Evolutionary conservation across 1,140 invertebrate genomes (phyloP).

Genomic region (Gyrodactylus bullatarudis): DNA sequence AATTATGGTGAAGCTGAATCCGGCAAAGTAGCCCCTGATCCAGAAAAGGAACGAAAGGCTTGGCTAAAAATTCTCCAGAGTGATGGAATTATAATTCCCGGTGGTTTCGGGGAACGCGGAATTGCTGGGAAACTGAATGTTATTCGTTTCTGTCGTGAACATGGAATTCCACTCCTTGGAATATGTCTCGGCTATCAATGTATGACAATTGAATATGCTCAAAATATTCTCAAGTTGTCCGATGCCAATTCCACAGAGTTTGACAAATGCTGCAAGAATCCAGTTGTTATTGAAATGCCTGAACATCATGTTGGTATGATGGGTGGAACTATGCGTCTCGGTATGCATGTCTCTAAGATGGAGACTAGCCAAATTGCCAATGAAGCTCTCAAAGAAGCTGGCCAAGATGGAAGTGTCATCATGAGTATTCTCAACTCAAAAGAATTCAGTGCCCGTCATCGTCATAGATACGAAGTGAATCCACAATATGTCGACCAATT

Average conservation of each 20-base stretch:
- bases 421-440: constrained; percentile 47
- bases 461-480: constrained; percentile 62
- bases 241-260: constrained; percentile 62
- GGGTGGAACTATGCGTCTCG: constrained; percentile 89
- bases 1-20: not conserved
- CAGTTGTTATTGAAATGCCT: constrained; percentile 86
- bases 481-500: constrained; percentile 41
- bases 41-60: not conserved
- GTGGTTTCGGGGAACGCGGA: constrained; percentile 74
- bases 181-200: constrained; percentile 86
- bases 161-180: constrained; percentile 56
- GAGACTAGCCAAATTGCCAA: constrained; percentile 17
- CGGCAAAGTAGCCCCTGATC: not conserved
- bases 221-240: constrained; percentile 36
- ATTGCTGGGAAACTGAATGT: constrained; percentile 80
- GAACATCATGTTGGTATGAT: constrained; percentile 65
- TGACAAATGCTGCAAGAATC: constrained; percentile 31
- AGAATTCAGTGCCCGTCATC: constrained; percentile 62
- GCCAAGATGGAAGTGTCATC: constrained; percentile 13
- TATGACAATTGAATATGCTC: constrained; percentile 74
- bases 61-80: constrained; percentile 10
- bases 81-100: constrained; percentile 70
- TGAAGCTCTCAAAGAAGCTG: not conserved
- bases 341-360: constrained; percentile 53
- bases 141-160: constrained; percentile 57